phyloP scores from a whole-genome alignment of 1,140 invertebrate genomes.

The Drosophila lacertosa region DNA sequence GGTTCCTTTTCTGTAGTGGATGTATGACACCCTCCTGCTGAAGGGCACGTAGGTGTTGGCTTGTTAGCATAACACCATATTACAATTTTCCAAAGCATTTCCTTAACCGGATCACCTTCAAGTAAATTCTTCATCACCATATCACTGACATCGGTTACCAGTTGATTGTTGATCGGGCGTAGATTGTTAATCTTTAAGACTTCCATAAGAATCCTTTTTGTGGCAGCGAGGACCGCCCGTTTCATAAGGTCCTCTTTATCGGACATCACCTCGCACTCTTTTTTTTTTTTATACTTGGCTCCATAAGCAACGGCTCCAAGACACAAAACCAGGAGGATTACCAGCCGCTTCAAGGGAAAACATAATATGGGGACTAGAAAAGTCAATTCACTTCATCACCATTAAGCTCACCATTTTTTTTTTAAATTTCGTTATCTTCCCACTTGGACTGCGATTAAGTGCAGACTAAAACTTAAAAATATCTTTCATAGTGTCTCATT shows the following conservation, averaged over 20 bases:
- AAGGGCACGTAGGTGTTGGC: too few relatives aligned
- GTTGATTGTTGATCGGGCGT: neutral
- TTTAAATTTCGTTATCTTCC: neutral
- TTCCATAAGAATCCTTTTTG: conserved; percentile 9
- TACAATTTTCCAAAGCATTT: conserved; percentile 10
- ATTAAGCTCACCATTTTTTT: neutral
- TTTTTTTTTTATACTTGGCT: neutral
- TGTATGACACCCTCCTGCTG: too few relatives aligned
- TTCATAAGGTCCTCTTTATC: conserved; percentile 15
- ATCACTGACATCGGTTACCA: neutral
- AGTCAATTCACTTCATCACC: neutral
- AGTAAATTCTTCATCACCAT: conserved; percentile 6
- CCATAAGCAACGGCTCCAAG: neutral
- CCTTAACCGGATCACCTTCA: conserved; percentile 2
- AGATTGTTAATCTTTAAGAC: neutral
- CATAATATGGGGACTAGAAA: too few relatives aligned
- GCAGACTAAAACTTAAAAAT: neutral
- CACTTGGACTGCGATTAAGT: neutral
- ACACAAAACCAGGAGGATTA: neutral
- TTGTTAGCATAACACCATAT: conserved; percentile 12
- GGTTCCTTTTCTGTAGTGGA: too few relatives aligned
- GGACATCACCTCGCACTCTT: neutral
- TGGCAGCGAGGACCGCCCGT: neutral
- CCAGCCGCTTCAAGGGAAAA: neutral
- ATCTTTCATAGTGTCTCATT: neutral